Base-by-base conservation (phyloP, 2,888 invertebrate genomes). In the Hydriomena furcata region DNA sequence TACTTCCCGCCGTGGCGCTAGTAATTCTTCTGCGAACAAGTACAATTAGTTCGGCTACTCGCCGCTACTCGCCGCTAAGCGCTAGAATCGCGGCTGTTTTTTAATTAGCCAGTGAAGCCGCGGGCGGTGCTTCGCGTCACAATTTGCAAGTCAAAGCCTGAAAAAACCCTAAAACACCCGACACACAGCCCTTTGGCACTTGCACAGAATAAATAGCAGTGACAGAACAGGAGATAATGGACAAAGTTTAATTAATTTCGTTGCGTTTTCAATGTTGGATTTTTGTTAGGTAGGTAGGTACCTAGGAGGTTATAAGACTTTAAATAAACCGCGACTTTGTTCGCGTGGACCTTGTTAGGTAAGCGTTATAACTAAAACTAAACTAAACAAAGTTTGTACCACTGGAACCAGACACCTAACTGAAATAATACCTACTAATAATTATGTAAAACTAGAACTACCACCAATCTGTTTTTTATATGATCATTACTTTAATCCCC, bases 111-210 rank as follows among this genome's bases (percentile, higher is more conserved):
- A 51, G 49, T 53, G 58, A 55, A 60, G 65, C 66, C 65, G 64
- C 49, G 61, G 61, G 66, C 68, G 71, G 62, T 58, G 58, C 60
- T 55, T 62, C 46, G 58, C 62, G 66, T 71, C 69, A 76, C 79
- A 82, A 89, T 89, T 89, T 89, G 86, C 88, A 89, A 87, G 79
- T 87, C 88, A 89, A 88, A 88, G 85, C 85, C 82, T 84, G 84
- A 87, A 87, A 88, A 89, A 88, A 86, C 82, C 81, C 83, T 82
- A 83, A 86, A 87, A 87, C 85, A 84, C 79, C 84, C 82, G 80
- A 84, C 84, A 82, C 82, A 84, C 76, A 84, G 84, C 83, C 84
- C 83, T 83, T 83, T 82, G 77, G 82, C 79, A 70, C 66, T 78
- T 65, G 56, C 55, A 38, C 52, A 57, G 47, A 47, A 27, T 52